These are phyloP conservation scores for Empidonax alnorum DNA, from an alignment of 2,113 vertebrate genomes.

Conservation along the genomic window DNA sequence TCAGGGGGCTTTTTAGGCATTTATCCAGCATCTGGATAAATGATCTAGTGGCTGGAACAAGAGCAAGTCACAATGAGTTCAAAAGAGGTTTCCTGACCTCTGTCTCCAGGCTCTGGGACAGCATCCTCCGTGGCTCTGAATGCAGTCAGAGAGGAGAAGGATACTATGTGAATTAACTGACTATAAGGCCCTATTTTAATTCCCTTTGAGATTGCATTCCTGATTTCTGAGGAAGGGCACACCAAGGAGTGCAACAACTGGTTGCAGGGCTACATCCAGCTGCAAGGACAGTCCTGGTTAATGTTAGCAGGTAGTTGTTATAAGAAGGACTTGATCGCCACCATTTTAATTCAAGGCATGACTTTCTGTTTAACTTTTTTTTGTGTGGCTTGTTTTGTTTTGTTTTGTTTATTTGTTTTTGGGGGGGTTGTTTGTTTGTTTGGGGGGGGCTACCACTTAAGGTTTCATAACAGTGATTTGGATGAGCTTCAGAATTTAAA, in stretches of 20 bases:
- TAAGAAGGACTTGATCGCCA: not conserved
- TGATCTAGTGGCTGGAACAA: not conserved
- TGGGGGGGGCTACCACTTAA: not conserved
- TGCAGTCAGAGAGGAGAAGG: not conserved
- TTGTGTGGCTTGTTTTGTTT: not conserved
- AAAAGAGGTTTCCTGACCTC: not conserved
- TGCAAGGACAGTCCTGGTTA: not conserved
- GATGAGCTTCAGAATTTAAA: not conserved
- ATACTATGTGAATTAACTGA: not conserved
- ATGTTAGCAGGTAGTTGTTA: fast-evolving
- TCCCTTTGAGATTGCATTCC: not conserved
- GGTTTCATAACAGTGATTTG: not conserved
- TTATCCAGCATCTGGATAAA: not conserved
- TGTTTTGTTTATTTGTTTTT: not conserved
- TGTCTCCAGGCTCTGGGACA: not conserved
- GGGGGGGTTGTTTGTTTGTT: not conserved
- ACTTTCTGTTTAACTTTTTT: not conserved
- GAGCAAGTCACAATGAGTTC: not conserved
- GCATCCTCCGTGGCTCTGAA: not conserved
- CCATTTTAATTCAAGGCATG: not conserved
- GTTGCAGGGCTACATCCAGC: not conserved
- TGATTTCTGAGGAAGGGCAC: not conserved
- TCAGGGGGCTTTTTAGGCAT: not conserved
- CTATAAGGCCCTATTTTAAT: not conserved
- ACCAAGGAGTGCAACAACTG: not conserved